Percentiles rank a stretch among this genome's conserved stretches.
Evolutionary conservation across 2,888 invertebrate genomes (phyloP).

Genomic region (Molanna angustata): DNA sequence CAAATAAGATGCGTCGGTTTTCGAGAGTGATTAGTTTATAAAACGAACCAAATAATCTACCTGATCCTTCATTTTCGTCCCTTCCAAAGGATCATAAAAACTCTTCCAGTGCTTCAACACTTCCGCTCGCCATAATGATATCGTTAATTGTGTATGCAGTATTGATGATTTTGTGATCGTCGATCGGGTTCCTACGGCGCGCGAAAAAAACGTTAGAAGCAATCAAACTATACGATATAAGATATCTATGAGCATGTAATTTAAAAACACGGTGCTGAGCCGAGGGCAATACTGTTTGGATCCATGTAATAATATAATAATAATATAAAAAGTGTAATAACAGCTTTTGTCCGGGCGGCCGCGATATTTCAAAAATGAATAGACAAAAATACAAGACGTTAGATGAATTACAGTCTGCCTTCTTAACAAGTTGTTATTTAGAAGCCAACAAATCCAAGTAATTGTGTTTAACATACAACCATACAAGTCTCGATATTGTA

Average conservation of each 20-base stretch:
- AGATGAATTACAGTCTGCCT: constrained; percentile 8
- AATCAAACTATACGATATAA: constrained; percentile 13
- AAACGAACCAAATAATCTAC: too few species aligned
- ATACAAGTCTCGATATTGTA: neutral
- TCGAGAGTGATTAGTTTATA: too few species aligned
- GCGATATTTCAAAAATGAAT: constrained; percentile 19
- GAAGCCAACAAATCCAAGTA: constrained; percentile 7
- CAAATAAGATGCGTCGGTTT: too few species aligned
- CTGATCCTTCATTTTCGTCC: too few species aligned
- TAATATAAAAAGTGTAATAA: constrained; percentile 22
- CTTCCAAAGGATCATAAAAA: too few species aligned
- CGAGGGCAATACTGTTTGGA: constrained; percentile 17
- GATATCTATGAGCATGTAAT: constrained; percentile 19
- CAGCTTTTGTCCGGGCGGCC: constrained; percentile 4
- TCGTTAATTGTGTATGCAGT: too few species aligned
- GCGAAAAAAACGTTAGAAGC: too few species aligned
- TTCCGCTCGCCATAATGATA: too few species aligned
- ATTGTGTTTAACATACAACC: neutral
- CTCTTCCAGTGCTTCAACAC: too few species aligned
- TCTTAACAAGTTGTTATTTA: constrained; percentile 19
- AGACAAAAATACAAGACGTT: constrained; percentile 6
- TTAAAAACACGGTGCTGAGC: constrained; percentile 15
- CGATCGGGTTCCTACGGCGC: too few species aligned
- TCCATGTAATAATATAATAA: neutral
- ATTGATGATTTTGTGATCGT: too few species aligned